A percentile compares a stretch with the other conserved stretches of the same genome.
These are phyloP conservation scores for Seira ritae DNA, from an alignment of 2,888 invertebrate genomes.

Conservation along the genomic window DNA sequence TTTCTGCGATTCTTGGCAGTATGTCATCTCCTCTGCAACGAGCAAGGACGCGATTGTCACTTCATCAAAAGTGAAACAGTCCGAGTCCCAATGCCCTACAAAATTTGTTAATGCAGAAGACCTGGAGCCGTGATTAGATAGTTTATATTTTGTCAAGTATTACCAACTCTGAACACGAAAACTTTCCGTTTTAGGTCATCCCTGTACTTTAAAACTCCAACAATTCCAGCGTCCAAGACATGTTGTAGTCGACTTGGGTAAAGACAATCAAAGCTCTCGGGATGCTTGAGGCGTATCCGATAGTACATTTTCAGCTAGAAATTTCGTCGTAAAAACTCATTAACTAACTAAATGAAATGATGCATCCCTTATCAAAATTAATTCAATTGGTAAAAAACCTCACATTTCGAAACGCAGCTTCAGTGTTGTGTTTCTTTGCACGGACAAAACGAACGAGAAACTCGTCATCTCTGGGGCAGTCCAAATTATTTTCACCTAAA, in stretches of 20 bases:
- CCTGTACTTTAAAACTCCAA: slow-evolving; percentile 30
- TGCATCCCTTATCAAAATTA: no score
- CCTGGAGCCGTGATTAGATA: no score
- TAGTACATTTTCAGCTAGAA: slow-evolving; percentile 47
- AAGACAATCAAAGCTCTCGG: slow-evolving; percentile 28
- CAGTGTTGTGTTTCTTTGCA: slow-evolving; percentile 52
- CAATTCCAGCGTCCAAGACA: slow-evolving; percentile 47
- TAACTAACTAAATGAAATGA: not conserved
- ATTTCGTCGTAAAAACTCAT: not conserved
- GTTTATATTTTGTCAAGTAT: not conserved
- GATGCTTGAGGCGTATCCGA: slow-evolving; percentile 38
- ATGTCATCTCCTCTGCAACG: slow-evolving; percentile 56
- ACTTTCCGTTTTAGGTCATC: slow-evolving; percentile 45
- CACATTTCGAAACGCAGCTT: slow-evolving; percentile 44
- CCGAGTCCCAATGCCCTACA: slow-evolving; percentile 45
- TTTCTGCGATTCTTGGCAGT: slow-evolving; percentile 46
- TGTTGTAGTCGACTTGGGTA: slow-evolving; percentile 31
- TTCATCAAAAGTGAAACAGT: slow-evolving; percentile 36
- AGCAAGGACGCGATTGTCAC: slow-evolving; percentile 42
- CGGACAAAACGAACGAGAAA: slow-evolving; percentile 53
- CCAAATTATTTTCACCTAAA: slow-evolving; percentile 34
- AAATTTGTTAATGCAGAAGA: not conserved
- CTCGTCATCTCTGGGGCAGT: slow-evolving; percentile 46
- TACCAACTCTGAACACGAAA: slow-evolving; percentile 51
- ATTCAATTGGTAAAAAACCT: no score